Percentiles rank a stretch among this genome's conserved stretches.
phyloP scores from a whole-genome alignment of 2,113 vertebrate species.

The Megaleporinus macrocephalus region DNA sequence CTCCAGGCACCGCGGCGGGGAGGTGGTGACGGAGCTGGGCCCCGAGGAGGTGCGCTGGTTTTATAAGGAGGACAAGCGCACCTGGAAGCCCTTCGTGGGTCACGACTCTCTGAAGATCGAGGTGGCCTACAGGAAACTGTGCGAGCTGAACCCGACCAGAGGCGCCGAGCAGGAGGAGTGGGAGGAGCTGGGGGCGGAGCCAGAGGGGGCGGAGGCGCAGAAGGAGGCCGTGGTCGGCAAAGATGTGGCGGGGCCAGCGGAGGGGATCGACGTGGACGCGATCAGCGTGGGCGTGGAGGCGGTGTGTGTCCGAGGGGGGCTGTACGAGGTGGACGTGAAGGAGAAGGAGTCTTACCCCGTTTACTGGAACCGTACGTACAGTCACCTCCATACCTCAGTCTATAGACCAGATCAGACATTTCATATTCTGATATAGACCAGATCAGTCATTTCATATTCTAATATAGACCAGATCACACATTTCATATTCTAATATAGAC shows the following conservation, averaged over 20 bases:
- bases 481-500: too few species aligned
- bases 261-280: conserved; percentile 55
- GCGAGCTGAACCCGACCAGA: conserved; percentile 65
- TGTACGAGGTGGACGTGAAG: conserved; percentile 93
- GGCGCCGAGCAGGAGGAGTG: conserved; percentile 32
- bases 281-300: conserved; percentile 74
- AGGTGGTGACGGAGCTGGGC: conserved; percentile 90
- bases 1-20: conserved; percentile 85
- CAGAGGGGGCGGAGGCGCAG: conserved; percentile 39
- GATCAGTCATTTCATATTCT: too few species aligned
- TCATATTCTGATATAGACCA: too few species aligned
- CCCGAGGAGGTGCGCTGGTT: conserved; percentile 97
- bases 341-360: conserved; percentile 92
- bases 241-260: conserved; percentile 55
- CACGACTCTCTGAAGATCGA: conserved; percentile 96
- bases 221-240: conserved; percentile 16
- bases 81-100: conserved; percentile 94
- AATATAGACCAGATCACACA: too few species aligned
- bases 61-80: conserved; percentile 91
- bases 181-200: conserved; percentile 53
- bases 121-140: conserved; percentile 79
- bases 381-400: too few species aligned
- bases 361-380: conserved; percentile 96
- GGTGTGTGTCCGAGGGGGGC: conserved; percentile 93
- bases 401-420: too few species aligned